Percentiles rank a stretch among this genome's conserved stretches.
These are phyloP conservation scores for Orthosia gracilis DNA, from an alignment of 2,888 invertebrate genomes.

Conservation along the genomic window DNA sequence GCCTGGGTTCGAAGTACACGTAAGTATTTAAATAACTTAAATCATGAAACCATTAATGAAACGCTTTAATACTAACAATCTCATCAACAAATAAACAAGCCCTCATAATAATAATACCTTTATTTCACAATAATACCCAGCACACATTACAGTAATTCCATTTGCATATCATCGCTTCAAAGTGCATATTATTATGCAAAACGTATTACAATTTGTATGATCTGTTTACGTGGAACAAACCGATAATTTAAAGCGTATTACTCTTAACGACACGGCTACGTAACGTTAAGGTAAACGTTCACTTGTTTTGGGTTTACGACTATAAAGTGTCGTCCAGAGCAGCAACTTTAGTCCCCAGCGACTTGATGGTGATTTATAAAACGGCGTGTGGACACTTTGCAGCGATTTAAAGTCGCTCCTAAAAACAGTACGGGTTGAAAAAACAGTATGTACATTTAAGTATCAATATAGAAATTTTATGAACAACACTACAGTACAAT, in stretches of 20 bases:
- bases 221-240: slow-evolving; percentile 34
- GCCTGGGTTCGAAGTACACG: too few species aligned
- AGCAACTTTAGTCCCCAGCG: not conserved
- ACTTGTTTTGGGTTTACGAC: not conserved
- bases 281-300: slow-evolving; percentile 25
- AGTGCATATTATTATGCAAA: slow-evolving; percentile 46
- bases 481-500: too few species aligned
- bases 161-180: slow-evolving; percentile 13
- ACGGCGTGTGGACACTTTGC: too few species aligned
- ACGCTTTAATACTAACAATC: too few species aligned
- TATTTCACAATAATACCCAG: too few species aligned
- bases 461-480: too few species aligned
- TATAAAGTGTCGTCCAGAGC: not conserved
- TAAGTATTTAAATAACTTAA: too few species aligned
- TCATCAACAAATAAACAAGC: too few species aligned
- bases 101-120: too few species aligned
- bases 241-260: slow-evolving; percentile 55
- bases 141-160: slow-evolving; percentile 35
- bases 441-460: too few species aligned
- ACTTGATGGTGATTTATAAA: not conserved
- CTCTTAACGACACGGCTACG: slow-evolving; percentile 46
- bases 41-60: too few species aligned
- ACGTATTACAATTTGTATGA: slow-evolving; percentile 40
- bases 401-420: not conserved
- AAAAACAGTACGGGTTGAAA: too few species aligned